These are phyloP conservation scores for Bugula neritina DNA, from an alignment of 2,888 invertebrate species.

Conservation along the genomic window DNA sequence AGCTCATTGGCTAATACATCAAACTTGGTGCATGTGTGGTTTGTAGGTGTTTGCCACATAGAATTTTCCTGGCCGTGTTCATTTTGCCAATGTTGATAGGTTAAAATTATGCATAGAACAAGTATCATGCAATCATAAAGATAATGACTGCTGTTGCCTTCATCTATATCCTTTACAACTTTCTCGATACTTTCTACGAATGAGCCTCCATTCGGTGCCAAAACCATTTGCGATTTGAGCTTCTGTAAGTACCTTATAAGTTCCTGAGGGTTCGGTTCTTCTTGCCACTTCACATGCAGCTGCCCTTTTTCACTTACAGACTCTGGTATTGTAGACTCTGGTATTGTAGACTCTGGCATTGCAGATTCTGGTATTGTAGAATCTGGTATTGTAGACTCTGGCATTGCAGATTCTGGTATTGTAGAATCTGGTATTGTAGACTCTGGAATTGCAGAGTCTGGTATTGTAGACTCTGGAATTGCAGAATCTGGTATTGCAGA, in stretches of 20 bases:
- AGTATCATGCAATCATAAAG: conserved; percentile 14
- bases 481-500: background rate
- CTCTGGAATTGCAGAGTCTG: background rate
- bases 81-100: conserved; percentile 21
- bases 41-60: too few species aligned
- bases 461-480: background rate
- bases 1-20: conserved; percentile 6
- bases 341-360: background rate
- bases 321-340: background rate
- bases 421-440: too few species aligned
- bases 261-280: background rate
- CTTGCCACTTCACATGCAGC: conserved; percentile 1
- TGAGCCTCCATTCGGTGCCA: conserved; percentile 23
- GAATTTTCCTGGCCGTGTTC: background rate
- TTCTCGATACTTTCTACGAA: conserved; percentile 19
- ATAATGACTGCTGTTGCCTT: background rate
- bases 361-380: background rate
- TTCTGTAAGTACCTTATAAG: background rate
- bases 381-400: background rate
- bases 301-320: background rate
- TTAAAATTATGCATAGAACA: background rate
- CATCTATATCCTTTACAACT: conserved; percentile 14
- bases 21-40: background rate
- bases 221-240: conserved; percentile 17
- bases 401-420: background rate